These are phyloP conservation scores for Ptilodon capucinus DNA, from an alignment of 2,888 invertebrate species.

Conservation along the genomic window DNA sequence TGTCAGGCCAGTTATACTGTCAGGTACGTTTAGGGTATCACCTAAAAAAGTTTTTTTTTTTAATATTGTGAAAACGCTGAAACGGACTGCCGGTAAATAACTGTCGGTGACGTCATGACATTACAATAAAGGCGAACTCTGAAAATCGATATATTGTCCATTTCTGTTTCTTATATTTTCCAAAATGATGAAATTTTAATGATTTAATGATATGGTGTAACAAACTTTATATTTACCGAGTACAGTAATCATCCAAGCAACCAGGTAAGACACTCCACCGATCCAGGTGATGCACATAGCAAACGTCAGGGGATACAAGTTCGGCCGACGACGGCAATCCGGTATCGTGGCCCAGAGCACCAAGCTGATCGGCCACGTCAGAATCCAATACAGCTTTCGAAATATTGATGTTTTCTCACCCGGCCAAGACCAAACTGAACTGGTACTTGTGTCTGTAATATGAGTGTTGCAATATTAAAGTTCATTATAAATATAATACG, in stretches of 20 bases:
- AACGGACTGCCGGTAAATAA: too few relatives aligned
- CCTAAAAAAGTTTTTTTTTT: too few relatives aligned
- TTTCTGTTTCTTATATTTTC: too few relatives aligned
- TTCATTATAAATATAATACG: not conserved
- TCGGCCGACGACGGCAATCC: constrained; percentile 85
- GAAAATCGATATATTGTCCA: too few relatives aligned
- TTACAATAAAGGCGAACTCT: too few relatives aligned
- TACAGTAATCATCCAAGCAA: constrained; percentile 92
- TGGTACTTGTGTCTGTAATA: constrained; percentile 48
- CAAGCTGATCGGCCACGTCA: constrained; percentile 89
- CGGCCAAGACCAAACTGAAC: constrained; percentile 83
- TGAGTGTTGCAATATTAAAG: too few relatives aligned
- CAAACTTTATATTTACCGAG: constrained; percentile 84
- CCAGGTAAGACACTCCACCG: constrained; percentile 89
- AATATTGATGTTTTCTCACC: constrained; percentile 59
- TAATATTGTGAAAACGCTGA: too few relatives aligned
- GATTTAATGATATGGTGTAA: too few relatives aligned
- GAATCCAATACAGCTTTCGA: constrained; percentile 80
- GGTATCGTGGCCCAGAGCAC: constrained; percentile 89
- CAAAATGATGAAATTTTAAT: too few relatives aligned
- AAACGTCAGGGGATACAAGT: constrained; percentile 87
- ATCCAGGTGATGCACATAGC: constrained; percentile 92
- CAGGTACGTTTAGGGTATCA: constrained; percentile 90
- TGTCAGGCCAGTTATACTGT: constrained; percentile 93
- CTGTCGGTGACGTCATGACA: too few relatives aligned